Conservation (phyloP, 30 jellyfish, hydroid and myxozoan genomes). For the Morbakka virulenta region DNA sequence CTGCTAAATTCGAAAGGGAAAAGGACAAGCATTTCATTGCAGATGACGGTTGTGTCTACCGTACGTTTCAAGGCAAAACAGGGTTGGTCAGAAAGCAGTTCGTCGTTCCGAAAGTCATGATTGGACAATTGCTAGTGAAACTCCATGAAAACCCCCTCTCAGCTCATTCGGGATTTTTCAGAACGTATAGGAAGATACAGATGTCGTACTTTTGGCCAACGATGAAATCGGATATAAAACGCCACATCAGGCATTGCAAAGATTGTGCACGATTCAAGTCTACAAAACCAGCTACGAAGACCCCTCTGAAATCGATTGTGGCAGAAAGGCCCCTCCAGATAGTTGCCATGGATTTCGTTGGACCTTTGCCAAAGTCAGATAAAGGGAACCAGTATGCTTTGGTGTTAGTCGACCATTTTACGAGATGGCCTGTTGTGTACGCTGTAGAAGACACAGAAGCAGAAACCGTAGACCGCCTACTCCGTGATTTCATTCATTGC, state of each 20-base stretch:
- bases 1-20: conserved; percentile 12
- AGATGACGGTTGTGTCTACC: conserved; percentile 34
- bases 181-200: conserved; percentile 40
- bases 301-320: conserved; percentile 18
- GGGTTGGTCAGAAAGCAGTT: conserved; percentile 28
- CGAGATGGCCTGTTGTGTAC: conserved; percentile 8
- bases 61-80: conserved; percentile 2
- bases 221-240: conserved; percentile 2
- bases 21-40: conserved; percentile 14
- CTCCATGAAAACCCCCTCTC: conserved; percentile 9
- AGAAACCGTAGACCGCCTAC: conserved; percentile 15
- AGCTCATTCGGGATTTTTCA: conserved; percentile 30
- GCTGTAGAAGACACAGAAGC: conserved; percentile 10
- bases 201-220: conserved; percentile 25
- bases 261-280: conserved; percentile 24
- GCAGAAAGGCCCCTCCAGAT: conserved; percentile 8
- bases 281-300: conserved; percentile 14
- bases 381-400: conserved; percentile 7
- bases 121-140: conserved; percentile 21
- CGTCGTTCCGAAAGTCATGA: conserved; percentile 15
- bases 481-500: conserved; percentile 7
- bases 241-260: conserved; percentile 25
- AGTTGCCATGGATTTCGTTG: conserved; percentile 48
- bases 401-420: conserved; percentile 2
- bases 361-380: conserved; percentile 24